A percentile compares a stretch with the other conserved stretches of the same genome.
These are phyloP conservation scores for Brienomyrus longianalis DNA, from an alignment of 2,113 vertebrate species.

Conservation along the genomic window DNA sequence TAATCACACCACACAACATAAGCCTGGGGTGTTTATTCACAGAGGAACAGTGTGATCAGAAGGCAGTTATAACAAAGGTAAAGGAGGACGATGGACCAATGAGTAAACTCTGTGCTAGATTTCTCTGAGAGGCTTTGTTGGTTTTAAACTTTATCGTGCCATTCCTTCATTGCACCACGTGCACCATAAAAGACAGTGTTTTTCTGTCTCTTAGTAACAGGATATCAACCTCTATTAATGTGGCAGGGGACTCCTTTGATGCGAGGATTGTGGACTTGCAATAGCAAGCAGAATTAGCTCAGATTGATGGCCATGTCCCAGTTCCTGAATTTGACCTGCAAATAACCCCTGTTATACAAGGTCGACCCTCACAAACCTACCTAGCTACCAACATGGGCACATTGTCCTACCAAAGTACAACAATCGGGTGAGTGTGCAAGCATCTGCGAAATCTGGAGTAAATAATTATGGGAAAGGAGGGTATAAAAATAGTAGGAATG, in stretches of 20 bases:
- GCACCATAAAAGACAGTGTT: neutral
- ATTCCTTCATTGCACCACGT: neutral
- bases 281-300: conserved; percentile 57
- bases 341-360: conserved; percentile 53
- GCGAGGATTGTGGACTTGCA: conserved; percentile 68
- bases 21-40: neutral
- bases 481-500: neutral
- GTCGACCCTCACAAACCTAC: conserved; percentile 49
- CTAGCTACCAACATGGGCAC: neutral
- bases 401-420: neutral
- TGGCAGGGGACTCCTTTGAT: conserved; percentile 71
- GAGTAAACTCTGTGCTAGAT: neutral
- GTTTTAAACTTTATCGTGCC: neutral
- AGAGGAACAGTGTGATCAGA: neutral
- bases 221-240: conserved; percentile 73
- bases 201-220: conserved; percentile 52
- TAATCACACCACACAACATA: neutral
- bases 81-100: neutral
- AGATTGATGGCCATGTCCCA: conserved; percentile 53
- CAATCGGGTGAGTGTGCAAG: neutral
- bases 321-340: conserved; percentile 43
- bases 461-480: neutral
- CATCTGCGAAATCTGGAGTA: neutral
- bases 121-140: neutral
- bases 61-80: neutral